A percentile compares a stretch with the other conserved stretches of the same genome.
Conservation (phyloP, 1,140 invertebrate genomes). For the Orussus abietinus region DNA sequence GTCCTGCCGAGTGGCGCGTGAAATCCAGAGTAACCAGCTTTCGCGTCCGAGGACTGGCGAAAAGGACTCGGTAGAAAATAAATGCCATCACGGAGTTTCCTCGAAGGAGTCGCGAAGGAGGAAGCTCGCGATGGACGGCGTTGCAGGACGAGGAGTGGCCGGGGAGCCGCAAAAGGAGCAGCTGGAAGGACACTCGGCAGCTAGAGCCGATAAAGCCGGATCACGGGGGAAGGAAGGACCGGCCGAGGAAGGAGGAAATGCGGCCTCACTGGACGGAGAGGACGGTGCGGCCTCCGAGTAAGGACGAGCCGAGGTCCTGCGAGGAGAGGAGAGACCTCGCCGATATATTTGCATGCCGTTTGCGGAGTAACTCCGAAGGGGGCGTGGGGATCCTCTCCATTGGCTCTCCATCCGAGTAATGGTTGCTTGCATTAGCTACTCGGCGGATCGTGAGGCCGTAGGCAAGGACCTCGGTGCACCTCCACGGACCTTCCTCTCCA, state of each 20-base stretch:
- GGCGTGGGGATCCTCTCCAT: constrained; percentile 53
- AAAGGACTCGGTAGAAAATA: too few relatives aligned
- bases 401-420: constrained; percentile 52
- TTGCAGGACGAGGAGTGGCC: neutral
- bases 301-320: too few relatives aligned
- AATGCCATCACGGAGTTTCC: too few relatives aligned
- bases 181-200: neutral
- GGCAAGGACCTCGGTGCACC: too few relatives aligned
- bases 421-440: constrained; percentile 52
- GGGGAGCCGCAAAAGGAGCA: neutral
- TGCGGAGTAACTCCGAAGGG: constrained; percentile 41
- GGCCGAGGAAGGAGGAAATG: too few relatives aligned
- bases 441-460: constrained; percentile 28
- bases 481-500: too few relatives aligned
- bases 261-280: too few relatives aligned
- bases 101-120: constrained; percentile 3
- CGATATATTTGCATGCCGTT: constrained; percentile 47
- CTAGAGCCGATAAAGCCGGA: constrained; percentile 9
- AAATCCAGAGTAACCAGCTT: too few relatives aligned
- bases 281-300: too few relatives aligned
- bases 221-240: too few relatives aligned
- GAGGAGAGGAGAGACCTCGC: neutral
- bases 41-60: too few relatives aligned
- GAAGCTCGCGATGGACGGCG: constrained; percentile 8
- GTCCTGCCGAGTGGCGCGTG: too few relatives aligned